phyloP scores from a whole-genome alignment of 2,113 vertebrate genomes.

The Ornithorhynchus anatinus region DNA sequence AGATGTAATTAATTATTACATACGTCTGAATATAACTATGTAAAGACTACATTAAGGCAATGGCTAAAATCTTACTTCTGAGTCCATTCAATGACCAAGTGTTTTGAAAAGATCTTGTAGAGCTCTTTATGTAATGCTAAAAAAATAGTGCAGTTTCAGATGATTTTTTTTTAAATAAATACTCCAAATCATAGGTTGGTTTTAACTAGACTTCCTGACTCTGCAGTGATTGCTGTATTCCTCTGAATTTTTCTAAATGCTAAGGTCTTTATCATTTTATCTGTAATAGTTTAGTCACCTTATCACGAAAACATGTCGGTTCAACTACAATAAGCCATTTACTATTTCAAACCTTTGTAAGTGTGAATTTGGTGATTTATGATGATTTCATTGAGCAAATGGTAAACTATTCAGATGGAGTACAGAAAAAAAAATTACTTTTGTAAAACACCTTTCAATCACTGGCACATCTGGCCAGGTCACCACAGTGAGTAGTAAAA shows the following conservation, averaged over 20 bases:
- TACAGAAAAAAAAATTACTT: no score
- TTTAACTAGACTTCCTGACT: conserved; percentile 65
- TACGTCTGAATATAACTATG: conserved; percentile 51
- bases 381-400: background rate
- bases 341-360: background rate
- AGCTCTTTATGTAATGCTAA: conserved; percentile 54
- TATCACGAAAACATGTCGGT: conserved; percentile 39
- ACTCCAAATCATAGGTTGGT: conserved; percentile 73
- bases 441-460: no score
- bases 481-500: no score
- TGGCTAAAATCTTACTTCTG: conserved; percentile 56
- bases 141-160: conserved; percentile 64
- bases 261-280: conserved; percentile 30
- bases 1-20: background rate
- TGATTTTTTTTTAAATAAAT: conserved; percentile 53
- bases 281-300: conserved; percentile 34
- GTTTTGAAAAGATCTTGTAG: conserved; percentile 68
- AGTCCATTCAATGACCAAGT: conserved; percentile 66
- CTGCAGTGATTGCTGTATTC: conserved; percentile 47
- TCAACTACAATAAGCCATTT: background rate
- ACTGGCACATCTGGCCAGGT: no score
- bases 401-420: no score
- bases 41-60: conserved; percentile 43
- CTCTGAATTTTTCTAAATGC: conserved; percentile 43
- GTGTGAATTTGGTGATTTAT: background rate